Evolutionary conservation across 2,888 invertebrate genomes (phyloP).

Genomic region (Saturnia pavonia): DNA sequence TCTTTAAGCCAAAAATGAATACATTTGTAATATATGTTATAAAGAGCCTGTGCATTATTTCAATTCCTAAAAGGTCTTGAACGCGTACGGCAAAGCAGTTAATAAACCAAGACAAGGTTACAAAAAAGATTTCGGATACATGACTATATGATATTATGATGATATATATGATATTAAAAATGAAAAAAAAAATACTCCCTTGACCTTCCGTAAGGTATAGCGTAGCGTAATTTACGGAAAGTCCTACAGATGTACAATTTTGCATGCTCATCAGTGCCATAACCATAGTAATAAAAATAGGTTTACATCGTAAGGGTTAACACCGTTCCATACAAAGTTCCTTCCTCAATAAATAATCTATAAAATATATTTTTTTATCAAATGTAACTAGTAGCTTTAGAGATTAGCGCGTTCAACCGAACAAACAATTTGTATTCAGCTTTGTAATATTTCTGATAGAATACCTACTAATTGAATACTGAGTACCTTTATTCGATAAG

Average conservation of each 20-base stretch:
- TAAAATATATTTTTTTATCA: too few species aligned
- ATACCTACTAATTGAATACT: too few species aligned
- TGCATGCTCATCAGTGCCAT: neutral
- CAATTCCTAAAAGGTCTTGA: too few species aligned
- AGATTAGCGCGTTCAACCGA: too few species aligned
- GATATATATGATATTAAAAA: too few species aligned
- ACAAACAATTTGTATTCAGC: too few species aligned
- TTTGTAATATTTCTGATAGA: too few species aligned
- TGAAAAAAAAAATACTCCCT: too few species aligned
- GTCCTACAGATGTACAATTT: neutral
- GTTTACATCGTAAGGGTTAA: neutral
- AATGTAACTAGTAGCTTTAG: too few species aligned
- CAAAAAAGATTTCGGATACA: neutral
- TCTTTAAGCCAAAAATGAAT: neutral
- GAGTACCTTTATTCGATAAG: too few species aligned
- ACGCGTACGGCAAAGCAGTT: neutral
- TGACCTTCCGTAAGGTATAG: neutral
- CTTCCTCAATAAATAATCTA: too few species aligned
- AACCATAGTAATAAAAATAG: neutral
- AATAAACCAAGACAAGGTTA: neutral
- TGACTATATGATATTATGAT: neutral
- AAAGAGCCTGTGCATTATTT: too few species aligned
- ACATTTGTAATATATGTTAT: neutral
- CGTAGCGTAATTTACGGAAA: conserved; percentile 2
- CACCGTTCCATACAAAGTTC: neutral